Evolutionary conservation across 2,888 invertebrate species (phyloP).

Genomic region (Tigriopus californicus): DNA sequence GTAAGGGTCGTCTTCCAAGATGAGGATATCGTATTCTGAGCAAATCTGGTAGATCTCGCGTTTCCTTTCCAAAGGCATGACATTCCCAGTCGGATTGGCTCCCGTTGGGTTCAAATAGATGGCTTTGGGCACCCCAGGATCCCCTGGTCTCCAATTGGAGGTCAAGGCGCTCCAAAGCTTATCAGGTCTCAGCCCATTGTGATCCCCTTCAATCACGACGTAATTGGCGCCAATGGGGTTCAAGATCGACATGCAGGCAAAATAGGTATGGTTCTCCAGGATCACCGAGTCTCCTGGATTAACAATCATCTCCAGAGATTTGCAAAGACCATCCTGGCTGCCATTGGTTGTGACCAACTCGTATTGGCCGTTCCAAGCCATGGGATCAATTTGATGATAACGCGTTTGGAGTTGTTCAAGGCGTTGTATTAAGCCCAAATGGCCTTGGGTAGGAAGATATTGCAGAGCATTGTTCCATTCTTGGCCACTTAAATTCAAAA

Average conservation of each 20-base stretch:
- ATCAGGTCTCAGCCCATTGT: background rate
- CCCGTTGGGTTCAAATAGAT: slow-evolving; percentile 57
- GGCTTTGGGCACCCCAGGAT: slow-evolving; percentile 20
- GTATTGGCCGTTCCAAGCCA: slow-evolving; percentile 2
- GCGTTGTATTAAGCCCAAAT: background rate
- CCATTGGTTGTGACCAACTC: slow-evolving; percentile 47
- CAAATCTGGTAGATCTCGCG: slow-evolving; percentile 51
- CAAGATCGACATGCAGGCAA: background rate
- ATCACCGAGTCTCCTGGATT: slow-evolving; percentile 39
- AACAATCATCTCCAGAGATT: slow-evolving; percentile 49
- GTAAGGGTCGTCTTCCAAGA: slow-evolving; percentile 65
- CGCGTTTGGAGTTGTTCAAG: background rate
- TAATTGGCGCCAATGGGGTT: background rate
- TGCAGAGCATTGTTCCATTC: slow-evolving; percentile 47
- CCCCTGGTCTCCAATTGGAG: background rate
- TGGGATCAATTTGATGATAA: background rate
- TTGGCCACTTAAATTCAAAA: slow-evolving; percentile 36
- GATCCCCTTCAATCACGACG: background rate
- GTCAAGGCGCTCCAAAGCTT: background rate
- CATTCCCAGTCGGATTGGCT: slow-evolving; percentile 52
- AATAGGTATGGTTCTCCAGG: background rate
- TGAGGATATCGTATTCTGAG: slow-evolving; percentile 52
- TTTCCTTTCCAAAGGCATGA: slow-evolving; percentile 43
- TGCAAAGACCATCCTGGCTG: slow-evolving; percentile 57
- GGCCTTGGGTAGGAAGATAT: slow-evolving; percentile 38